Conservation (phyloP, 2,797 vertebrate species). For the Bufotes viridis region DNA sequence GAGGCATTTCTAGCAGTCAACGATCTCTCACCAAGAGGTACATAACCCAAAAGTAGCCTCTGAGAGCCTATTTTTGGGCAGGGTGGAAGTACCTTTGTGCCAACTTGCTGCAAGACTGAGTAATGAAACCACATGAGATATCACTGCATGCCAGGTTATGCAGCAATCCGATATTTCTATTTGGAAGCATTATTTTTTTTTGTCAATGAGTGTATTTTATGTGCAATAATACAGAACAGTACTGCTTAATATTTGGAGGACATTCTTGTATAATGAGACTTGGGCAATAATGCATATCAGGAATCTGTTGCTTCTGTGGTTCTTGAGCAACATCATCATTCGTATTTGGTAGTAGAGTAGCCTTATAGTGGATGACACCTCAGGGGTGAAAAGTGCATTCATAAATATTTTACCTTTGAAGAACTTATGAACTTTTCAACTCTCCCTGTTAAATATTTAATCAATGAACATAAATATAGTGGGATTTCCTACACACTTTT, state of each 20-base stretch:
- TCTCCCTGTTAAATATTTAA: conserved; percentile 47
- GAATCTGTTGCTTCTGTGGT: not conserved
- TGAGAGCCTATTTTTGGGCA: no score
- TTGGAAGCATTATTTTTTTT: no score
- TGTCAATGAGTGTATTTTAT: not conserved
- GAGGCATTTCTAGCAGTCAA: no score
- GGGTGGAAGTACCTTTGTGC: no score
- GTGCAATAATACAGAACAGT: not conserved
- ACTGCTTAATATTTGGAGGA: not conserved
- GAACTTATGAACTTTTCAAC: conserved; percentile 57
- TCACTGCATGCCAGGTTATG: no score
- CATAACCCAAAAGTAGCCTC: no score
- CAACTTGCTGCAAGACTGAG: no score
- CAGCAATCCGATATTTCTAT: no score
- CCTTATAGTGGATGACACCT: conserved; percentile 18
- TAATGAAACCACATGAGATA: no score
- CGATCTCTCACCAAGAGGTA: no score
- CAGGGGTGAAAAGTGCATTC: conserved; percentile 45
- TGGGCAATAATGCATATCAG: not conserved
- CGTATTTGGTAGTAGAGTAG: not conserved
- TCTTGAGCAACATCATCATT: not conserved
- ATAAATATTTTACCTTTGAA: conserved; percentile 59
- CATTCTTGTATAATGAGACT: no score
- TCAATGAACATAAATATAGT: conserved; percentile 14
- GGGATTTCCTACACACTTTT: not conserved